A percentile compares a stretch with the other conserved stretches of the same genome.
Conservation (phyloP, 2,888 invertebrate genomes). For the Trachelus tabidus region DNA sequence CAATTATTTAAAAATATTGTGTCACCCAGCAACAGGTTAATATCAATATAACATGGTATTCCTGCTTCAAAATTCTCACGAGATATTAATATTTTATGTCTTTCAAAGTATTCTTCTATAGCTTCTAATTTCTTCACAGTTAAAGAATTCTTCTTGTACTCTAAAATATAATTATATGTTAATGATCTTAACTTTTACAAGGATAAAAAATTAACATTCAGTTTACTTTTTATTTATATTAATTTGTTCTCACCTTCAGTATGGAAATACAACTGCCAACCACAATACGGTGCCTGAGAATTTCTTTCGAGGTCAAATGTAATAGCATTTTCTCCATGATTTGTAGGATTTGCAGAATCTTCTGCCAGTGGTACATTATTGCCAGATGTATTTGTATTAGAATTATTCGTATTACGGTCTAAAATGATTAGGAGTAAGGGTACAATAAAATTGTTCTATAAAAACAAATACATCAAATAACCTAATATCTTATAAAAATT, state of each 20-base stretch:
- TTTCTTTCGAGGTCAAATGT: conserved; percentile 14
- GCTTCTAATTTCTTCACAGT: conserved; percentile 68
- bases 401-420: neutral
- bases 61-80: conserved; percentile 72
- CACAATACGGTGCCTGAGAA: conserved; percentile 68
- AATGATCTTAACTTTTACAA: neutral
- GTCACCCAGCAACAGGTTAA: conserved; percentile 70
- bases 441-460: neutral
- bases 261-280: conserved; percentile 85
- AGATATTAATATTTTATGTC: conserved; percentile 67
- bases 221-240: neutral
- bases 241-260: conserved; percentile 69
- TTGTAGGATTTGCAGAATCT: neutral
- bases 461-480: neutral
- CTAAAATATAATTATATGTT: conserved; percentile 47
- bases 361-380: neutral
- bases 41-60: conserved; percentile 71
- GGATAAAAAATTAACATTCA: conserved; percentile 5
- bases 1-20: conserved; percentile 71
- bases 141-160: conserved; percentile 66
- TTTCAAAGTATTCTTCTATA: conserved; percentile 70
- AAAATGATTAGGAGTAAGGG: neutral
- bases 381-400: neutral
- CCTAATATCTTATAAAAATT: neutral
- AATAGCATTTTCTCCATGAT: neutral